Evolutionary conservation across 2,113 vertebrate genomes (phyloP).

Genomic region (Trichechus manatus): DNA sequence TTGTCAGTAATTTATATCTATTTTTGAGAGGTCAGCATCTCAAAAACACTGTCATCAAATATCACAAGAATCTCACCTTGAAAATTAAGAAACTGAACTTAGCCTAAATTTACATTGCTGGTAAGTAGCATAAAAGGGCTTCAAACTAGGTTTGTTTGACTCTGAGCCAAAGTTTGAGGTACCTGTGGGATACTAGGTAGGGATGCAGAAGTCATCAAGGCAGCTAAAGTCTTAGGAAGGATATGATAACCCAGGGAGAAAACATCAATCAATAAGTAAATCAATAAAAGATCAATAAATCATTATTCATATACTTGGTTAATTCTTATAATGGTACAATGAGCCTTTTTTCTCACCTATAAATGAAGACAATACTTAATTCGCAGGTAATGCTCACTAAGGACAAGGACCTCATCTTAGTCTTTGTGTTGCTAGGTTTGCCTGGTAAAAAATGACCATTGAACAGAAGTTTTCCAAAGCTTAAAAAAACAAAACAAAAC

Average conservation of each 20-base stretch:
- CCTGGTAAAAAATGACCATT: conserved; percentile 6
- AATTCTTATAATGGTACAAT: neutral
- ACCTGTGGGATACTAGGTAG: neutral
- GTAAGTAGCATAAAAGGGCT: neutral
- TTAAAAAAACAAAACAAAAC: conserved; percentile 25
- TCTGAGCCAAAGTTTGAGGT: neutral
- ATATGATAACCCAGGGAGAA: neutral
- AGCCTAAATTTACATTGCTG: neutral
- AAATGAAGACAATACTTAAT: conserved; percentile 28
- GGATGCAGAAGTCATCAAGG: neutral
- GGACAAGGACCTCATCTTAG: neutral
- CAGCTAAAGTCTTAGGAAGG: neutral
- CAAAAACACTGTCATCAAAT: conserved; percentile 1
- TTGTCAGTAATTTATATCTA: conserved; percentile 26
- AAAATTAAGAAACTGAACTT: conserved; percentile 18
- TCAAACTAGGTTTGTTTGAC: neutral
- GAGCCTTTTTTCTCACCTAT: neutral
- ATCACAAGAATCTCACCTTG: conserved; percentile 16
- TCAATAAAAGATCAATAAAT: neutral
- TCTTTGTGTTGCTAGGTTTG: conserved; percentile 23
- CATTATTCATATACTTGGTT: neutral
- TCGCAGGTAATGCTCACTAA: neutral
- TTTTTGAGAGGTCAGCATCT: neutral
- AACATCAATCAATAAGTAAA: neutral
- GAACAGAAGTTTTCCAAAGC: neutral